Conservation (phyloP, 2,888 invertebrate genomes). For the Sthenelais limicola region DNA sequence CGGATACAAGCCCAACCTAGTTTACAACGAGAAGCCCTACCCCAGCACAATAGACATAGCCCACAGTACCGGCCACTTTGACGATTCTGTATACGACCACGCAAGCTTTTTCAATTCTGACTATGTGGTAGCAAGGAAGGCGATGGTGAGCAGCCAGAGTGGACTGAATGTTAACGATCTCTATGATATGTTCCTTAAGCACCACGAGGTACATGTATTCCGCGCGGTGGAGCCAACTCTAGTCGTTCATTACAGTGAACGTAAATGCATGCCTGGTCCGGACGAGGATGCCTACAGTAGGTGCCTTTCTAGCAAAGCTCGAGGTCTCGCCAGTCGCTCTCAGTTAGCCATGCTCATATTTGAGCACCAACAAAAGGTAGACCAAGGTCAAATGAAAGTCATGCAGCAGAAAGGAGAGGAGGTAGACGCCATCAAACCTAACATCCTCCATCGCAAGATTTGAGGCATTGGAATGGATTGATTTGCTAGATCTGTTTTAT, state of each 20-base stretch:
- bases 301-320: slow-evolving; percentile 59
- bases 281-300: slow-evolving; percentile 54
- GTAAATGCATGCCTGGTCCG: slow-evolving; percentile 61
- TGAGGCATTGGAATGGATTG: too few relatives aligned
- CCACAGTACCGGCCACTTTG: slow-evolving; percentile 81
- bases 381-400: slow-evolving; percentile 48
- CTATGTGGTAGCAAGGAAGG: slow-evolving; percentile 78
- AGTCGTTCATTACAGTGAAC: slow-evolving; percentile 74
- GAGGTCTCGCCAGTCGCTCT: slow-evolving; percentile 64
- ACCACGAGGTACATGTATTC: slow-evolving; percentile 78
- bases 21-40: slow-evolving; percentile 65
- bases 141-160: slow-evolving; percentile 72
- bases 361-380: slow-evolving; percentile 58
- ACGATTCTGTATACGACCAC: slow-evolving; percentile 81
- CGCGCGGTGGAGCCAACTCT: slow-evolving; percentile 87
- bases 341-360: slow-evolving; percentile 69
- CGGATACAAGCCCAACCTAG: slow-evolving; percentile 83
- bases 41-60: slow-evolving; percentile 67
- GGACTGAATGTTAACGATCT: slow-evolving; percentile 69
- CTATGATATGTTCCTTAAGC: slow-evolving; percentile 81
- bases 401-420: slow-evolving; percentile 48
- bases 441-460: slow-evolving; percentile 44
- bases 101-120: slow-evolving; percentile 89
- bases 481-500: too few relatives aligned
- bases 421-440: slow-evolving; percentile 52